Base-by-base conservation (phyloP, 2,113 vertebrate genomes). In the Plectropomus leopardus region DNA sequence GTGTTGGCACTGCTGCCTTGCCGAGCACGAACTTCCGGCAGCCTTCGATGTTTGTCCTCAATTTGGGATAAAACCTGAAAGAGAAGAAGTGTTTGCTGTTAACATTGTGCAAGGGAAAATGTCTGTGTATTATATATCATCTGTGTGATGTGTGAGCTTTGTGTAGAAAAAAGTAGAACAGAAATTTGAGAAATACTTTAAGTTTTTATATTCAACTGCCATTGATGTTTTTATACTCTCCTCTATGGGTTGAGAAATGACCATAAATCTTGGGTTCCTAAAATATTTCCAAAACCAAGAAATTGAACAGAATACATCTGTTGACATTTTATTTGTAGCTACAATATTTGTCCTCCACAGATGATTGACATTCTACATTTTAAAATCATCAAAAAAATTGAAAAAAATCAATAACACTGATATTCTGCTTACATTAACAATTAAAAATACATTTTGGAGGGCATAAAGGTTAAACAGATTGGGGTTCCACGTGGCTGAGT, bases 1-100 rank as follows among this genome's bases (percentile, higher is more conserved):
- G 97, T 97, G 89, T 95, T 95, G 0, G 96, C 94, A 0, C 88
- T 89, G 48, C 96, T 92, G 1, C 95, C 94, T 67, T 98, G 96
- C 0, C 93, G 92, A 0, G 96, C 92, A 0, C 94, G 93, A 28
- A 98, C 92, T 21, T 97, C 97, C 0, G 97, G 98, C 68, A 99
- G 69, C 1, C 97, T 92, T 57, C 94, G 94, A 78, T 97, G 92
- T 68, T 98, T 98, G 92, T 99, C 97, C 71, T 96, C 96, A 0
- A 99, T 97, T 86, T 98, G 98, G 1, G 91, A 88, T 82, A 97
- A 80, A 2, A 98, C 92, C 95, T 96, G 75, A 26, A 77, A 50
- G 50, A 21, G 72, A 67, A 19, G 14, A 30, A 61, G n/a, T n/a
- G n/a, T n/a, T n/a, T n/a, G n/a, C n/a, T n/a, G n/a, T 34, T 19